These are phyloP conservation scores for Drosophila tsacasi DNA, from an alignment of 1,140 invertebrate species.

Conservation along the genomic window DNA sequence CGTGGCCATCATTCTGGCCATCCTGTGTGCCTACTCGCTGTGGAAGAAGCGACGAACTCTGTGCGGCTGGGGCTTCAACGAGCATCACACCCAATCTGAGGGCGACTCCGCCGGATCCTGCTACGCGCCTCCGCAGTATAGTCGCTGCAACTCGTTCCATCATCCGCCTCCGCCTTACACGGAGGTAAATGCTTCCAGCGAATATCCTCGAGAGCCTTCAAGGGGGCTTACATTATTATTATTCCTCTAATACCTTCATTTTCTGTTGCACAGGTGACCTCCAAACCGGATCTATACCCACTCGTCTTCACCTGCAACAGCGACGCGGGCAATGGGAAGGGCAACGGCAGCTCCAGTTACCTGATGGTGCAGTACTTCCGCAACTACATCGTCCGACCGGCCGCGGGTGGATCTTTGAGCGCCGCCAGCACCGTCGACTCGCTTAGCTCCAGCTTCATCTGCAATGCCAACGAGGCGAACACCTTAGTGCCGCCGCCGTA, in stretches of 20 bases:
- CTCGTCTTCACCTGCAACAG: slow-evolving; percentile 92
- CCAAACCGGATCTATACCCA: slow-evolving; percentile 93
- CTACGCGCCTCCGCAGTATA: slow-evolving; percentile 92
- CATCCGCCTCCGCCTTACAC: slow-evolving; percentile 92
- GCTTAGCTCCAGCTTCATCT: slow-evolving; percentile 93
- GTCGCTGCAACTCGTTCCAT: slow-evolving; percentile 91
- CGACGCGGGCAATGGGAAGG: slow-evolving; percentile 86
- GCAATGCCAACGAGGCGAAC: slow-evolving; percentile 92
- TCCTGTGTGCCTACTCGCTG: slow-evolving; percentile 89
- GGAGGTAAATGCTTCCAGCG: slow-evolving; percentile 87
- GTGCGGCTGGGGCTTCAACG: slow-evolving; percentile 86
- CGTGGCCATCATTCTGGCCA: slow-evolving; percentile 87
- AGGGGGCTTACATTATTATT: background rate
- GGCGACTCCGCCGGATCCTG: slow-evolving; percentile 90
- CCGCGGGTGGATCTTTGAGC: slow-evolving; percentile 90
- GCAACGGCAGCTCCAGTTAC: slow-evolving; percentile 89
- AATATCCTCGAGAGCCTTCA: background rate
- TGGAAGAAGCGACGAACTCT: slow-evolving; percentile 87
- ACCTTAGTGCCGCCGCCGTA: slow-evolving; percentile 92
- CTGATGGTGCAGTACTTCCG: slow-evolving; percentile 93
- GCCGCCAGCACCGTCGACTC: slow-evolving; percentile 93
- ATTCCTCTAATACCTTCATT: background rate
- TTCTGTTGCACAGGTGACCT: slow-evolving; percentile 88
- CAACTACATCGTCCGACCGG: slow-evolving; percentile 89
- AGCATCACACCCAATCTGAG: slow-evolving; percentile 87